Conservation (phyloP, 1,140 invertebrate species). For the Drosophila tristis region DNA sequence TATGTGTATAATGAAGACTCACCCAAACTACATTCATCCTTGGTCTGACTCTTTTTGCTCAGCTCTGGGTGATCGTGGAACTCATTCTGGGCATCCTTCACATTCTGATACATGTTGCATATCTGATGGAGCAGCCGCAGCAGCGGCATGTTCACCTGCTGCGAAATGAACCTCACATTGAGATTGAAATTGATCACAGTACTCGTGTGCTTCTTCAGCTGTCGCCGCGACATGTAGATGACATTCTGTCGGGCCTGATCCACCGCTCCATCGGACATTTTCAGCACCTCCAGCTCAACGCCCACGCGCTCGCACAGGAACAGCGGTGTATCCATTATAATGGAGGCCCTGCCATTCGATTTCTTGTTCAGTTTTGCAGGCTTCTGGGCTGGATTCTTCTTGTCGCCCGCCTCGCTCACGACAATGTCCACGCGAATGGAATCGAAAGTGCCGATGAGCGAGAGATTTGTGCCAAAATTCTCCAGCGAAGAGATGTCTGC, state of each 20-base stretch:
- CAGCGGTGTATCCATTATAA: conserved; percentile 92
- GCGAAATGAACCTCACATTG: conserved; percentile 93
- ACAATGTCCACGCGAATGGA: conserved; percentile 96
- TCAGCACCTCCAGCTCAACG: conserved; percentile 94
- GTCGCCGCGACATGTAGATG: conserved; percentile 92
- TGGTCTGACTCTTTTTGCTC: conserved; percentile 82
- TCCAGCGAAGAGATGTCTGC: conserved; percentile 88
- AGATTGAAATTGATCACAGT: conserved; percentile 95
- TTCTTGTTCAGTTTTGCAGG: conserved; percentile 70
- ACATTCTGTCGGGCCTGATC: conserved; percentile 93
- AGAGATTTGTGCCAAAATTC: conserved; percentile 95
- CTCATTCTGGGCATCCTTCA: conserved; percentile 96
- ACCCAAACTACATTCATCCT: conserved; percentile 84
- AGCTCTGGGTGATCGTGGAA: conserved; percentile 89
- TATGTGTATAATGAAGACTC: not conserved
- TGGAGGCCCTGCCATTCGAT: conserved; percentile 86
- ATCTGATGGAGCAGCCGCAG: conserved; percentile 97
- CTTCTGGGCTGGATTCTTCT: conserved; percentile 63
- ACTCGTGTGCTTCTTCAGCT: conserved; percentile 95
- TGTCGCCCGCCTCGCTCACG: conserved; percentile 90
- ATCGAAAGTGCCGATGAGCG: conserved; percentile 93
- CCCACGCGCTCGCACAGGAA: conserved; percentile 96
- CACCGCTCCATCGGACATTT: conserved; percentile 95
- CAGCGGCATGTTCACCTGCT: conserved; percentile 97
- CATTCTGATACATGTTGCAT: conserved; percentile 98